Evolutionary conservation across 2,797 vertebrate species (phyloP), one percentile per base, ranked within the genome.

Genomic region (Diceros bicornis): DNA sequence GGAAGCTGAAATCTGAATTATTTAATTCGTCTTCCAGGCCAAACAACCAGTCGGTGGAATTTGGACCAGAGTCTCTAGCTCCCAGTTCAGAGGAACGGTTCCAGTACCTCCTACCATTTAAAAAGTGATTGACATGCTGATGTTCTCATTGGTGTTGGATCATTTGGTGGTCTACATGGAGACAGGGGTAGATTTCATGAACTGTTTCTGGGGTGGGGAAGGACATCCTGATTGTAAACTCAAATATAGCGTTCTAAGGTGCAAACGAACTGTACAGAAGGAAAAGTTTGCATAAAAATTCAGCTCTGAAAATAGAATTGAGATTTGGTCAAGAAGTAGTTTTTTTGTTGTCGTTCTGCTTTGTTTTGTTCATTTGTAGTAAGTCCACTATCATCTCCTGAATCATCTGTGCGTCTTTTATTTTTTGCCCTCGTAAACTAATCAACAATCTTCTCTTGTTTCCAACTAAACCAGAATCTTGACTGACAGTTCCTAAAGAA

Each of bases 401-500:
- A 66, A 13, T 50, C 52, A 59, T 62, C 52, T 55, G 21, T 12
- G 11, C 11, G 18, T 2, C 74, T 62, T 64, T 29, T 52, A 1
- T 12, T 23, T 41, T 64, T 75, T 23, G n/a, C 29, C 37, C 47
- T 94, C 88, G 7, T 47, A 32, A 72, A 64, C 29, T 8, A 8
- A 66, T 61, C 44, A 69, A 69, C 14, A 9, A 18, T 57, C 66
- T 64, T 55, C 50, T 74, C 88, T 81, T 69, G 62, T 94, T 82
- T 79, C 50, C 27, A 27, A 18, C 74, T 10, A 34, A 61, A 61
- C 64, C 71, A 13, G 85, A n/a, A 34, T 47, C 89, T 41, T 89
- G 96, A 92, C 77, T 37, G 96, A 52, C 90, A 79, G 88, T 17
- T 74, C 66, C 55, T 14, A 69, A 71, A 64, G 93, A 81, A 69